Conservation (phyloP, 2,113 vertebrate genomes). For the Prunella himalayana region DNA sequence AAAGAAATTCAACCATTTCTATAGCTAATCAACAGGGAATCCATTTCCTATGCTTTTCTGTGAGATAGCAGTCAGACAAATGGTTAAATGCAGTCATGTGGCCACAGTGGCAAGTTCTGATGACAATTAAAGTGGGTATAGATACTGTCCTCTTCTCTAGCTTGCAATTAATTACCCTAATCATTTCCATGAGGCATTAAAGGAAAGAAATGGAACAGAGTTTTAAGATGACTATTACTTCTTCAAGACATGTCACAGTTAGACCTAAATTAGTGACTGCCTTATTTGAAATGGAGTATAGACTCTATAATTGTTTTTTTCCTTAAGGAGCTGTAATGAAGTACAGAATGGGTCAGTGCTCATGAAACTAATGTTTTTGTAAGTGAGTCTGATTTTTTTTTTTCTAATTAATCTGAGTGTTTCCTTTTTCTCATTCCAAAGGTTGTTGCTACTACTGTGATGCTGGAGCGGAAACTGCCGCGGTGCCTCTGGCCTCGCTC, state of each 20-base stretch:
- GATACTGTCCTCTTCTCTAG: neutral
- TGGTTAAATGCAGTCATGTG: neutral
- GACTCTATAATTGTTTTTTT: neutral
- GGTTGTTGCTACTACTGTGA: constrained; percentile 92
- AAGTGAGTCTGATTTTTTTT: neutral
- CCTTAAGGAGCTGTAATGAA: neutral
- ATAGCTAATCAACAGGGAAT: neutral
- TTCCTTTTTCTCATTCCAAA: neutral
- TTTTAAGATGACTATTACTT: neutral
- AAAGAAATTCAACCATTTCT: neutral
- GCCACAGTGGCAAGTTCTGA: neutral
- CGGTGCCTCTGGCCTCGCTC: constrained; percentile 88
- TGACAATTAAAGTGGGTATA: neutral
- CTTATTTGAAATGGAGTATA: neutral
- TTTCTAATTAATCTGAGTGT: neutral
- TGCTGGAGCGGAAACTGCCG: constrained; percentile 89
- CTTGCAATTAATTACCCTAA: neutral
- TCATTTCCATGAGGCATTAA: neutral
- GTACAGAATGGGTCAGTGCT: accelerated
- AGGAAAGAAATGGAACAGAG: neutral
- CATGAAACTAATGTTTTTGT: neutral
- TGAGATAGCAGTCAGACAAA: neutral
- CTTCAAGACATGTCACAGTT: neutral
- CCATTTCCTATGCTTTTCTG: neutral
- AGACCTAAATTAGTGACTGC: neutral